Percentiles rank a stretch among this genome's conserved stretches.
Evolutionary conservation across 2,113 vertebrate genomes (phyloP).

Genomic region (Crotalus horridus): DNA sequence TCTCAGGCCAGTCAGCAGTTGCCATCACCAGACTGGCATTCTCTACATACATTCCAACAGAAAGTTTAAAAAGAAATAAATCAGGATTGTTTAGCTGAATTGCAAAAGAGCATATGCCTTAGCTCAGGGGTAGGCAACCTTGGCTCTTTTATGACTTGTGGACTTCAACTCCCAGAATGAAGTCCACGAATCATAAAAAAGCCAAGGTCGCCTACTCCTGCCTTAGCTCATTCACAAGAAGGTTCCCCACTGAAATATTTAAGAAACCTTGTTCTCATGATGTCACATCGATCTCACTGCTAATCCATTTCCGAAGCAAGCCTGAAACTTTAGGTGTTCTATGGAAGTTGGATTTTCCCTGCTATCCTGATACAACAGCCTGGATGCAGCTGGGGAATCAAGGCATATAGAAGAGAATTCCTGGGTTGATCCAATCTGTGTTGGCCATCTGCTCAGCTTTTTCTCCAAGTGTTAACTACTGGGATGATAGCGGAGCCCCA

Average conservation of each 20-base stretch:
- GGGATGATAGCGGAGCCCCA: background rate
- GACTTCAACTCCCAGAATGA: no score
- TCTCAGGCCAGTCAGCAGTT: background rate
- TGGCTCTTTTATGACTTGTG: no score
- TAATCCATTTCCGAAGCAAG: background rate
- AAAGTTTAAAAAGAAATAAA: background rate
- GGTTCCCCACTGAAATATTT: background rate
- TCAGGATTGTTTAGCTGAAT: background rate
- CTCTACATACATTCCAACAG: background rate
- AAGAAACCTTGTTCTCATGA: background rate
- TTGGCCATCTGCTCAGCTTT: background rate
- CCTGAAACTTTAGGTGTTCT: background rate
- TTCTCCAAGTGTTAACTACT: background rate
- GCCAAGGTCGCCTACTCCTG: no score
- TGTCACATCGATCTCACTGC: background rate
- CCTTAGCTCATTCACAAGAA: background rate
- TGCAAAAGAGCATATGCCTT: background rate
- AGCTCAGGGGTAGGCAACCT: no score
- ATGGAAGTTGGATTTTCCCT: background rate
- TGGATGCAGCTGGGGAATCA: background rate
- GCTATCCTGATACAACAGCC: background rate
- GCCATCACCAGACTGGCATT: background rate
- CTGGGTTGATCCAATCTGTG: background rate
- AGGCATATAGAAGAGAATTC: background rate
- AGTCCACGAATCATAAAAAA: no score